phyloP scores from a whole-genome alignment of 2,113 vertebrate species.

The Eubucco bourcierii region DNA sequence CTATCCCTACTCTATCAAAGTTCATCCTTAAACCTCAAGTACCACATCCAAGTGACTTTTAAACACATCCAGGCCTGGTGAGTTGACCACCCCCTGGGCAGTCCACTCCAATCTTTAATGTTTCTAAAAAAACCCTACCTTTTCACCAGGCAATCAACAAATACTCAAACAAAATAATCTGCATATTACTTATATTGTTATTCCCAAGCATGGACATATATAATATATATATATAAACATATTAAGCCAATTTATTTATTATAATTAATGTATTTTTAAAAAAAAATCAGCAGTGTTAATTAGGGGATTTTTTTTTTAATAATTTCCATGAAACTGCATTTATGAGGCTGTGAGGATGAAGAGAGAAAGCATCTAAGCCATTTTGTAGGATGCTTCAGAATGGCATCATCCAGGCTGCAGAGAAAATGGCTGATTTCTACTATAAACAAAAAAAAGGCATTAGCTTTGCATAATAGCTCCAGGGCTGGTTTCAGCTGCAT shows the following conservation, averaged over 20 bases:
- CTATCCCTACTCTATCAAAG: too few species aligned
- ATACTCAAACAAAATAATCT: background rate
- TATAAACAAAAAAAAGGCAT: conserved; percentile 37
- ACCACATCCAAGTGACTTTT: too few species aligned
- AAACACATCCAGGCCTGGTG: too few species aligned
- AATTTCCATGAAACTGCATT: background rate
- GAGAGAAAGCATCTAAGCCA: background rate
- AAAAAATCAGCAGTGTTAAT: background rate
- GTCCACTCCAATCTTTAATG: background rate
- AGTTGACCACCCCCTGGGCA: too few species aligned
- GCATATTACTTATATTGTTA: background rate
- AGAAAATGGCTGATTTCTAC: conserved; percentile 44
- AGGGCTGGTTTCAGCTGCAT: conserved; percentile 54
- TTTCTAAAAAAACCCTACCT: background rate
- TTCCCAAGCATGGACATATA: background rate
- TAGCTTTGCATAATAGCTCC: conserved; percentile 55
- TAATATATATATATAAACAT: background rate
- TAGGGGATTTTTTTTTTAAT: background rate
- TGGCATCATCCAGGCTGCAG: background rate
- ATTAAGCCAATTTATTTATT: too few species aligned
- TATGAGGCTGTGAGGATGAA: background rate
- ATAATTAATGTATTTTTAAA: background rate
- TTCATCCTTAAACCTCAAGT: too few species aligned
- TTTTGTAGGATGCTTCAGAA: conserved; percentile 7
- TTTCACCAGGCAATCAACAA: background rate